phyloP scores from a whole-genome alignment of 1,140 invertebrate species.

The Oryctes rhinoceros region DNA sequence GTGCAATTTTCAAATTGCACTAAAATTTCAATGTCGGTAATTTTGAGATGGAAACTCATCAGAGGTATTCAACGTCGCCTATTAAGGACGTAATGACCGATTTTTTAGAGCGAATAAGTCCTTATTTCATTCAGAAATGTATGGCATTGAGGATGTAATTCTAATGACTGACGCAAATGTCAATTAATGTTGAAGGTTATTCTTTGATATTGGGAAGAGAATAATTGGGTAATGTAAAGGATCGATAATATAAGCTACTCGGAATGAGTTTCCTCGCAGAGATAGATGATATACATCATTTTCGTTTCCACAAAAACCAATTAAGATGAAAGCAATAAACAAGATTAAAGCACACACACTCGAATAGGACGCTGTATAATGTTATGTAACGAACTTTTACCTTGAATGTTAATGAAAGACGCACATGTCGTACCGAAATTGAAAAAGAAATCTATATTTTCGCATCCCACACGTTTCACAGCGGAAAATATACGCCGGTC shows the following conservation, averaged over 20 bases:
- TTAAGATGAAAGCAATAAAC: slow-evolving; percentile 6
- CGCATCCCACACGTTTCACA: background rate
- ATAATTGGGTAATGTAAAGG: background rate
- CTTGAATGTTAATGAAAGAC: background rate
- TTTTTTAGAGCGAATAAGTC: too few relatives aligned
- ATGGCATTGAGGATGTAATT: too few relatives aligned
- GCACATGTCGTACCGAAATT: background rate
- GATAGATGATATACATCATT: background rate
- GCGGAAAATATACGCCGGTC: background rate
- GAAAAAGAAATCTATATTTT: slow-evolving; percentile 16
- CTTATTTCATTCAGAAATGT: too few relatives aligned
- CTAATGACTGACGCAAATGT: too few relatives aligned
- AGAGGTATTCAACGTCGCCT: too few relatives aligned
- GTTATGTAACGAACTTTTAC: background rate
- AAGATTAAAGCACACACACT: background rate
- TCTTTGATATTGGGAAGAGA: background rate
- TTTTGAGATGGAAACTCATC: too few relatives aligned
- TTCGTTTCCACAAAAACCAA: background rate
- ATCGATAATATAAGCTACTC: too few relatives aligned
- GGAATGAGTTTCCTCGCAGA: background rate
- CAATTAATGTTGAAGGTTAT: too few relatives aligned
- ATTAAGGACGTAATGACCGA: too few relatives aligned
- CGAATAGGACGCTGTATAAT: background rate
- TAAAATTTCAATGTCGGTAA: too few relatives aligned
- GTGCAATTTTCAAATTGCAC: too few relatives aligned